A percentile compares a stretch with the other conserved stretches of the same genome.
Conservation (phyloP, 1,140 invertebrate genomes). For the Megalopta genalis region DNA sequence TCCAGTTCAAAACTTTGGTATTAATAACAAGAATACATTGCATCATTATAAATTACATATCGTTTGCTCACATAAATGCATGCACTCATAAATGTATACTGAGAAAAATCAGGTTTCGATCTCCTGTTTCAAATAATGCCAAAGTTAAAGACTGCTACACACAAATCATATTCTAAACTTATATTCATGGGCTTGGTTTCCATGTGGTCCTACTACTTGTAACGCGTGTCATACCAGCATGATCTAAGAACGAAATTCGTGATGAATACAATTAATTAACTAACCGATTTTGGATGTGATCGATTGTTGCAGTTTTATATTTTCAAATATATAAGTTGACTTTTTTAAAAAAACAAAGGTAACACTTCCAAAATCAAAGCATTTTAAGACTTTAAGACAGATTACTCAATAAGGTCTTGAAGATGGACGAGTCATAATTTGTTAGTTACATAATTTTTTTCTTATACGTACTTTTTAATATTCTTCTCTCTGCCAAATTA, state of each 20-base stretch:
- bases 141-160: conserved; percentile 52
- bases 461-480: conserved; percentile 26
- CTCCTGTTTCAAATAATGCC: conserved; percentile 47
- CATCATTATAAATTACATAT: conserved; percentile 17
- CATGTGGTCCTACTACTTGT: conserved; percentile 14
- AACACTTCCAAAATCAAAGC: conserved; percentile 48
- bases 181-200: conserved; percentile 49
- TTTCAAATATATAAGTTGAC: neutral
- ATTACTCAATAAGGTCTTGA: conserved; percentile 24
- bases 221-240: conserved; percentile 41
- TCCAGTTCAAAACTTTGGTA: conserved; percentile 8
- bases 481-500: conserved; percentile 55
- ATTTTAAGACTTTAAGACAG: conserved; percentile 26
- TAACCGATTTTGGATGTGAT: conserved; percentile 37
- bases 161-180: conserved; percentile 20
- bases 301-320: conserved; percentile 20
- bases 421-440: conserved; percentile 33
- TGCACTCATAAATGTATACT: conserved; percentile 8
- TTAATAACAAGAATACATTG: neutral
- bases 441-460: conserved; percentile 36
- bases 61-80: neutral
- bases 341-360: conserved; percentile 1
- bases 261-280: conserved; percentile 9
- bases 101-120: conserved; percentile 19
- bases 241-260: conserved; percentile 26